A percentile compares a stretch with the other conserved stretches of the same genome.
Conservation (phyloP, 1,140 invertebrate genomes). For the Paramacrobiotus metropolitanus region DNA sequence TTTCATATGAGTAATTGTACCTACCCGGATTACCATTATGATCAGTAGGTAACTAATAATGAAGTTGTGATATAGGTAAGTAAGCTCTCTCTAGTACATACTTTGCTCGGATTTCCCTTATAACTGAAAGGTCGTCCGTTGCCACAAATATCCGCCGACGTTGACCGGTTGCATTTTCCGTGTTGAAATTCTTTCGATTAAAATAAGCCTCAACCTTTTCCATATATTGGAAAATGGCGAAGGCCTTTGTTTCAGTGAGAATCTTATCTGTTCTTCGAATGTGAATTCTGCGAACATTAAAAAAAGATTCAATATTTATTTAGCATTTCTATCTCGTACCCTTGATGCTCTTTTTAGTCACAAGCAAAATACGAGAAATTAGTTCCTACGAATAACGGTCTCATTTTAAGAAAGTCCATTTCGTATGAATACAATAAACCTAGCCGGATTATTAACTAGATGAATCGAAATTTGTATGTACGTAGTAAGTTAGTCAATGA, state of each 20-base stretch:
- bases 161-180: neutral
- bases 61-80: no score
- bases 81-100: no score
- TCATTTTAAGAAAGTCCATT: no score
- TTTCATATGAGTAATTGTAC: no score
- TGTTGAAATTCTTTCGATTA: neutral
- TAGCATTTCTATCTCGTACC: no score
- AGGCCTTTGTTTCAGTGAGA: neutral
- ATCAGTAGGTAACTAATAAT: no score
- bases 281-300: neutral
- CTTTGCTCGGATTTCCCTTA: neutral
- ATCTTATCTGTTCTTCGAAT: neutral
- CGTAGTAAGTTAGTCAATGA: neutral
- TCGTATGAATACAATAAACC: no score
- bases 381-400: no score
- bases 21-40: no score
- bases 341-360: no score
- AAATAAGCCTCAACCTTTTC: neutral
- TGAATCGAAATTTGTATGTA: neutral
- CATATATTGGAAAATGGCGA: neutral
- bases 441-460: neutral
- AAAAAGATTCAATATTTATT: no score
- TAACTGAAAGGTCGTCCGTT: neutral
- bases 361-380: no score
- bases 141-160: neutral